Conservation (phyloP, 53 echinoderm and acorn worm species). For the Patiria pectinifera region DNA sequence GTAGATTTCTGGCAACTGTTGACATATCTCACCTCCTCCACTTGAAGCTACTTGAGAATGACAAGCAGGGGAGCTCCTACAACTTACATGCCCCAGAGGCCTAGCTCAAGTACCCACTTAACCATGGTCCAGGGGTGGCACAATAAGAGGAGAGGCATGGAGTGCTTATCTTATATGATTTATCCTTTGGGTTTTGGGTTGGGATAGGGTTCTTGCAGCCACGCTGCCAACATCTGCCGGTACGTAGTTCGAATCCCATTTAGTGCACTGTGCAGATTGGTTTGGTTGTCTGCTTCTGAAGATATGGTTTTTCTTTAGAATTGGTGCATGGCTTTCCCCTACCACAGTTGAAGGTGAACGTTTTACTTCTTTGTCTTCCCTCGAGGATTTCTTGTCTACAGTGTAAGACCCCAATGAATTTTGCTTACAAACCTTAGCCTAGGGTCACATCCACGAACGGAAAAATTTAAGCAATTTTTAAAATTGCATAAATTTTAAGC, state of each 20-base stretch:
- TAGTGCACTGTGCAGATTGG: not conserved
- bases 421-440: too few species aligned
- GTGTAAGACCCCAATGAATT: too few species aligned
- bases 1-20: not conserved
- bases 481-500: too few species aligned
- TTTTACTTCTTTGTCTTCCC: too few species aligned
- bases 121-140: not conserved
- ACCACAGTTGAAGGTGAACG: too few species aligned
- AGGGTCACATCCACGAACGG: too few species aligned
- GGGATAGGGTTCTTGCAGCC: not conserved
- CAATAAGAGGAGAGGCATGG: not conserved
- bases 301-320: too few species aligned
- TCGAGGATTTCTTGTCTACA: too few species aligned
- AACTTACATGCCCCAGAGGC: not conserved
- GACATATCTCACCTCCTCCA: slow-evolving; percentile 1
- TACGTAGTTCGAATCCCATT: not conserved
- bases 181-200: not conserved
- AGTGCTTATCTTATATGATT: not conserved
- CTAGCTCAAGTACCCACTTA: not conserved
- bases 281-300: too few species aligned
- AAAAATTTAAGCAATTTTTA: too few species aligned
- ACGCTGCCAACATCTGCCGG: not conserved
- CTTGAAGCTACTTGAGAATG: slow-evolving; percentile 16
- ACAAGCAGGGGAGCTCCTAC: not conserved
- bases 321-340: too few species aligned